Evolutionary conservation across 2,113 vertebrate species (phyloP).

Genomic region (Melanerpes aurifrons): DNA sequence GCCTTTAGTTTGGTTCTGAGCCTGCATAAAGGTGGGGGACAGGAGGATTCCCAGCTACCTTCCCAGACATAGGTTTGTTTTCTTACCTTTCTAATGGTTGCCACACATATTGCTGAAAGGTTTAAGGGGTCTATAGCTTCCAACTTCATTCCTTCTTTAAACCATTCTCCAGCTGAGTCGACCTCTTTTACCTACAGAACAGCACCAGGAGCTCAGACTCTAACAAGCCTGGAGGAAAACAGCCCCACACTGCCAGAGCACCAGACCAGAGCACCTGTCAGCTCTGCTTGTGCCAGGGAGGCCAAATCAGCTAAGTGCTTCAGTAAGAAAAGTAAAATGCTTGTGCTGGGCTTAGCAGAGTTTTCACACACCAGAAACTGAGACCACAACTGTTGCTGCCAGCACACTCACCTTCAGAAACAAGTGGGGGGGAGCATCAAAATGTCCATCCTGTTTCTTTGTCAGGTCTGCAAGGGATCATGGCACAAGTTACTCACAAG

Average conservation of each 20-base stretch:
- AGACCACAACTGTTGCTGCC: slow-evolving; percentile 16
- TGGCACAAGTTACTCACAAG: slow-evolving; percentile 33
- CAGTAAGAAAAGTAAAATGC: neutral
- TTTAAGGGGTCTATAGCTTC: slow-evolving; percentile 99
- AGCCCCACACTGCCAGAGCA: neutral
- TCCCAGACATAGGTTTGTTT: neutral
- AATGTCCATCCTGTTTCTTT: slow-evolving; percentile 93
- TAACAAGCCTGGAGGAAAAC: neutral
- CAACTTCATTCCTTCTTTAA: slow-evolving; percentile 97
- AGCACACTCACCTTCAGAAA: slow-evolving; percentile 91
- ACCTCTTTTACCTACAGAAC: slow-evolving; percentile 90
- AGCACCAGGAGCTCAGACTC: slow-evolving; percentile 25
- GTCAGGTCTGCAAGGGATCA: slow-evolving; percentile 85
- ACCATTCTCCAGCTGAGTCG: slow-evolving; percentile 94
- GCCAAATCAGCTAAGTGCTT: neutral
- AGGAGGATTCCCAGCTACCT: neutral
- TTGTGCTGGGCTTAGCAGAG: neutral
- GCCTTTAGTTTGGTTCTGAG: neutral
- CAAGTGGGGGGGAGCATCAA: slow-evolving; percentile 89
- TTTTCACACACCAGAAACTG: neutral
- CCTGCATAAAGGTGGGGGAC: neutral
- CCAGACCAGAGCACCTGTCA: neutral
- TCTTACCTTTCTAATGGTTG: slow-evolving; percentile 96
- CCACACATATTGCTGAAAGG: slow-evolving; percentile 98
- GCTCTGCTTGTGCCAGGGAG: neutral